Base-by-base conservation (phyloP, 2,888 invertebrate species). In the Anticlea derivata region DNA sequence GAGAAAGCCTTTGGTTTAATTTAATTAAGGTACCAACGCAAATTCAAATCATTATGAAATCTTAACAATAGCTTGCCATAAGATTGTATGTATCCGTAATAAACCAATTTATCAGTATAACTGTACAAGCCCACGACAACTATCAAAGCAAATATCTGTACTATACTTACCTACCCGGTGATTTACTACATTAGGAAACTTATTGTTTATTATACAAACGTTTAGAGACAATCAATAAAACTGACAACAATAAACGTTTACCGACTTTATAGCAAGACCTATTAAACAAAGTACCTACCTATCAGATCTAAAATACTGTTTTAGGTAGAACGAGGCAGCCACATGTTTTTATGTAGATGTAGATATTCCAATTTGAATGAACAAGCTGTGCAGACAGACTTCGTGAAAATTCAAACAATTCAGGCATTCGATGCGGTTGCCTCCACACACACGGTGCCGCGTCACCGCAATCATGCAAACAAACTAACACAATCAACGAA, bases 401-500 rank as follows among this genome's bases (percentile, higher is more conserved):
- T 59, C 41, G 58, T 61, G 51, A 55, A 60, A 59, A 66, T 63
- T 43, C 55, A 49, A 58, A 63, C 56, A 59, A 65, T 60, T 61
- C 63, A 41, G 62, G 54, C 65, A 67, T 66, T 72, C 65, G 59
- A 57, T 63, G 64, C 55, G 60, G 68, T 61, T 63, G 59, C 61
- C 58, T 63, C 61, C 66, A 70, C 68, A 74, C 70, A 68, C 66
- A 65, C 56, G 57, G 59, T 59, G 51, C 56, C 62, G 61, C 62
- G 57, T 58, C 60, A 55, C 60, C 63, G 62, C 70, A 73, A 74
- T 66, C 71, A 73, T 68, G 74, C 79, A 82, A 80, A 82, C 73
- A 80, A 72, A 83, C 76, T 66, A 81, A 74, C 67, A 80, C 77
- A 79, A 79, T 78, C 78, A 70, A 65, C 73, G 73, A 78, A 82